A percentile compares a stretch with the other conserved stretches of the same genome.
Conservation (phyloP, 2,113 vertebrate species). For the Heterotis niloticus region DNA sequence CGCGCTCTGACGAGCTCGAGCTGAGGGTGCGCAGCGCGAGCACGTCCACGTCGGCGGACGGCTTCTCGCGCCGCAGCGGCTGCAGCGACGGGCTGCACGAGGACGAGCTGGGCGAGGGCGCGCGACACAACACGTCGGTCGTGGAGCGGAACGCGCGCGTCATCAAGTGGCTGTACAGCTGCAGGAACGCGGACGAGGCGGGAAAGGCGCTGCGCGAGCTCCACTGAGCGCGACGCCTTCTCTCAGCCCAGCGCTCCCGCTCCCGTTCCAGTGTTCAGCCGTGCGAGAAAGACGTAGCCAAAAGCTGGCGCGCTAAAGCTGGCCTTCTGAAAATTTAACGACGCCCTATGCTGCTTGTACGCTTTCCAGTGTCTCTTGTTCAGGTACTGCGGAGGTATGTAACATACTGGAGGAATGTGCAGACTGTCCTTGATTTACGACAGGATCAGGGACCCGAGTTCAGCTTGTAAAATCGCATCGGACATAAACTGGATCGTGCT, state of each 20-base stretch:
- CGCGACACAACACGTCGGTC: conserved; percentile 71
- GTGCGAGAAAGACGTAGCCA: too few relatives aligned
- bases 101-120: conserved; percentile 68
- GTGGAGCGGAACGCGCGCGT: conserved; percentile 94
- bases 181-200: conserved; percentile 75
- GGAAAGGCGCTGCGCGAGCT: conserved; percentile 70
- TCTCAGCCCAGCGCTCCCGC: background rate
- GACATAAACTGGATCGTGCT: too few relatives aligned
- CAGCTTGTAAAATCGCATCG: too few relatives aligned
- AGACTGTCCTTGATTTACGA: too few relatives aligned
- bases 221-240: conserved; percentile 46
- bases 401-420: too few relatives aligned
- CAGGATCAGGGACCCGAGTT: too few relatives aligned
- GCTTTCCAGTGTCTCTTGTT: too few relatives aligned
- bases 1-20: conserved; percentile 60
- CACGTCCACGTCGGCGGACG: conserved; percentile 72
- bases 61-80: conserved; percentile 71
- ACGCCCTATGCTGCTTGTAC: too few relatives aligned
- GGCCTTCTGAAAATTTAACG: too few relatives aligned
- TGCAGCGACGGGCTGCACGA: conserved; percentile 71
- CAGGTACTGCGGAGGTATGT: too few relatives aligned
- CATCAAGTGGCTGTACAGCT: conserved; percentile 96
- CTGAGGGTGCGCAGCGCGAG: conserved; percentile 73
- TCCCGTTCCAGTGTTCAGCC: background rate
- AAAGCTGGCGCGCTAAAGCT: too few relatives aligned